Evolutionary conservation across 2,113 vertebrate genomes (phyloP).

Genomic region (Rutilus rutilus): DNA sequence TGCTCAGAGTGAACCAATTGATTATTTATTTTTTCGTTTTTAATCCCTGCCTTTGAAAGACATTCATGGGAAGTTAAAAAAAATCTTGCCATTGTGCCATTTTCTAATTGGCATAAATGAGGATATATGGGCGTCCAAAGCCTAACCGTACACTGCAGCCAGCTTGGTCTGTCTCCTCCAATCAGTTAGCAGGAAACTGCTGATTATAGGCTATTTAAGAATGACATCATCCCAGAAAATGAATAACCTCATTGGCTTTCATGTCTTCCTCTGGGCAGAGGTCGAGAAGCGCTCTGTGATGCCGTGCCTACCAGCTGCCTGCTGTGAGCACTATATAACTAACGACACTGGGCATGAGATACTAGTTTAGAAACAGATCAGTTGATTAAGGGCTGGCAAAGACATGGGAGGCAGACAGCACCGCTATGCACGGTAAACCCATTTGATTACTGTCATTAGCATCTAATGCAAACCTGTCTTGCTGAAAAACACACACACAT

Average conservation of each 20-base stretch:
- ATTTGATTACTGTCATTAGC: slow-evolving; percentile 51
- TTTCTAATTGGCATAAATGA: slow-evolving; percentile 8
- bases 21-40: too few species aligned
- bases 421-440: slow-evolving; percentile 26
- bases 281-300: not conserved
- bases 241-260: slow-evolving; percentile 60
- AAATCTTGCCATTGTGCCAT: not conserved
- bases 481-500: slow-evolving; percentile 36
- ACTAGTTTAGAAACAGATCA: slow-evolving; percentile 32
- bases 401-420: slow-evolving; percentile 40
- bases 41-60: not conserved
- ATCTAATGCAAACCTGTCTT: slow-evolving; percentile 35
- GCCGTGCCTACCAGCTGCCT: slow-evolving; percentile 2
- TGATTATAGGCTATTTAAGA: slow-evolving; percentile 70
- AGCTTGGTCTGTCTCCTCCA: slow-evolving; percentile 55
- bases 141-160: slow-evolving; percentile 45
- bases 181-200: slow-evolving; percentile 61
- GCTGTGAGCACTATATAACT: not conserved
- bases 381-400: slow-evolving; percentile 33
- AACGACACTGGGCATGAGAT: slow-evolving; percentile 22
- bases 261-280: slow-evolving; percentile 34
- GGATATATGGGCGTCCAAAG: not conserved
- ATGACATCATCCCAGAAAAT: slow-evolving; percentile 72
- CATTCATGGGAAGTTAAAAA: not conserved
- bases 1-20: too few species aligned